Conservation (phyloP, 2,888 invertebrate genomes). For the Spodoptera littoralis region DNA sequence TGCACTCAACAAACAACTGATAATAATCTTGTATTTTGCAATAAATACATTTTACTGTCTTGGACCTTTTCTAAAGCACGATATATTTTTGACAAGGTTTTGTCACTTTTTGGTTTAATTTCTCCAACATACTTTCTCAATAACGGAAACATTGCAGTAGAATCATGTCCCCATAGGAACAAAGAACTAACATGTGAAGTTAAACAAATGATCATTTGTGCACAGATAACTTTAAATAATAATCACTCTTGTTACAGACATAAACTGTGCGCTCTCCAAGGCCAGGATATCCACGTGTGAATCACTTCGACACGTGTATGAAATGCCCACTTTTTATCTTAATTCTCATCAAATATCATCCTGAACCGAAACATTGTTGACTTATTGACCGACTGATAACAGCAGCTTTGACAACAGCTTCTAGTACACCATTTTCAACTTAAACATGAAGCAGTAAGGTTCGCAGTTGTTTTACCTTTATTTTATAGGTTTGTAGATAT, state of each 20-base stretch:
- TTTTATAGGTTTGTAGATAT: slow-evolving; percentile 12
- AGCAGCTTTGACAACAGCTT: neutral
- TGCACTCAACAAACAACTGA: too few relatives aligned
- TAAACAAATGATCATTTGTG: slow-evolving; percentile 2
- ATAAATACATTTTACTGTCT: too few relatives aligned
- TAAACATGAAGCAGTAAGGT: slow-evolving; percentile 3
- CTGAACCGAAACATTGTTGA: neutral
- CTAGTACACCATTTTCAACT: slow-evolving; percentile 5
- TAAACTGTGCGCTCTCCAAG: slow-evolving; percentile 9
- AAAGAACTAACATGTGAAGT: neutral
- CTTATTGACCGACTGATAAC: slow-evolving; percentile 17
- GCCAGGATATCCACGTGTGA: slow-evolving; percentile 34
- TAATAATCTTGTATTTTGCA: too few relatives aligned
- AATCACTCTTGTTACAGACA: neutral
- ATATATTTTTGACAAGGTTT: too few relatives aligned
- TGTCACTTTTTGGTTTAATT: too few relatives aligned
- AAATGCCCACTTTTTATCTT: neutral
- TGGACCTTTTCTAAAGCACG: too few relatives aligned
- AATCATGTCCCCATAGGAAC: too few relatives aligned
- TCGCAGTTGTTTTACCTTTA: neutral
- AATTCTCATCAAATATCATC: slow-evolving; percentile 1
- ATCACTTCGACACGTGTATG: slow-evolving; percentile 32
- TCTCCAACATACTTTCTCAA: too few relatives aligned
- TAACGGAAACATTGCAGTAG: too few relatives aligned
- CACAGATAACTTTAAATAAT: slow-evolving; percentile 7